Conservation (phyloP, 2,113 vertebrate genomes). For the Verasper variegatus region DNA sequence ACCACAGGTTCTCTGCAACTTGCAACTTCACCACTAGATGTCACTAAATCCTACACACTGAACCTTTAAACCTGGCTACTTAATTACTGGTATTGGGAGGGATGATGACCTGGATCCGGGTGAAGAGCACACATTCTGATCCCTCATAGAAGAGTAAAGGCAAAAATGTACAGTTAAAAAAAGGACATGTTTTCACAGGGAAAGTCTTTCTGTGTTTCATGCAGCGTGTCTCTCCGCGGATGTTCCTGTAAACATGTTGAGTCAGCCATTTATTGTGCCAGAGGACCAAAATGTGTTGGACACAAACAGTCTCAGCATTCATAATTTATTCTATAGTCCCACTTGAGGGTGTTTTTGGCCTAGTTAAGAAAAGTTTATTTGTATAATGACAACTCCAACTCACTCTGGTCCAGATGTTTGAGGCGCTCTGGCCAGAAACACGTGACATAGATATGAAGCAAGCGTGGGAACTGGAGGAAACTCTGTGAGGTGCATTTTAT, state of each 20-base stretch:
- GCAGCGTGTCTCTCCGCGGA: constrained; percentile 2
- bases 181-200: too few species aligned
- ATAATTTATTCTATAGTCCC: constrained; percentile 23
- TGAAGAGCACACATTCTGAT: too few species aligned
- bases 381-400: background rate
- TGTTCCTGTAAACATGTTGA: constrained; percentile 6
- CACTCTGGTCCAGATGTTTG: constrained; percentile 17
- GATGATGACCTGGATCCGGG: too few species aligned
- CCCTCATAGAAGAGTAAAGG: too few species aligned
- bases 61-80: too few species aligned
- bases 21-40: too few species aligned
- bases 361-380: constrained; percentile 39
- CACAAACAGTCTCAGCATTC: constrained; percentile 29
- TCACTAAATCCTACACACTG: too few species aligned
- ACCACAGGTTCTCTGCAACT: too few species aligned
- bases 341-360: constrained; percentile 37
- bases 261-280: background rate
- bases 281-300: constrained; percentile 17
- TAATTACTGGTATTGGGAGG: too few species aligned
- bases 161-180: too few species aligned
- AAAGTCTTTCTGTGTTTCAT: background rate
- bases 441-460: constrained; percentile 7
- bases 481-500: background rate
- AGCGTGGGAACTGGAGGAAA: background rate
- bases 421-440: constrained; percentile 3